A percentile compares a stretch with the other conserved stretches of the same genome.
Conservation (phyloP, 2,113 vertebrate genomes). For the Psophia crepitans region DNA sequence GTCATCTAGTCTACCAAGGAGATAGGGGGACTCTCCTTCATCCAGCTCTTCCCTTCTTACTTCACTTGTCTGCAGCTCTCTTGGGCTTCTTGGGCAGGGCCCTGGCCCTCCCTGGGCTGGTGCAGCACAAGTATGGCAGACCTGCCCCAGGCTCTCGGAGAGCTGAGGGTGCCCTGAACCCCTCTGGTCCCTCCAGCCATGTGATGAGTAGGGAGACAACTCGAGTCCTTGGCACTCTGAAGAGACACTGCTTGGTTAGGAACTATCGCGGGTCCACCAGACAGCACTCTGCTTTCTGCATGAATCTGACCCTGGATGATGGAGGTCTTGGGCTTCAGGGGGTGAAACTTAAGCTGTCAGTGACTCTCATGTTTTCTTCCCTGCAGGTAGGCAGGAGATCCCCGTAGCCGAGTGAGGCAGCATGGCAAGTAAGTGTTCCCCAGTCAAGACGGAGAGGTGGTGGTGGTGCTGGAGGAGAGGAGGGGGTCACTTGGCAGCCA, state of each 20-base stretch:
- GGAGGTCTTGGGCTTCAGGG: not conserved
- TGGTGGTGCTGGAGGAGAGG: not conserved
- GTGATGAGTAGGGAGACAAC: not conserved
- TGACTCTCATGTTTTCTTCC: conserved; percentile 54
- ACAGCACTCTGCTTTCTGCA: not conserved
- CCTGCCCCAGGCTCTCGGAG: not conserved
- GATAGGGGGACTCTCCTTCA: not conserved
- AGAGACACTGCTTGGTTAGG: not conserved
- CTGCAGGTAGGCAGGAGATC: conserved; percentile 62
- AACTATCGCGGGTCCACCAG: rapidly evolving
- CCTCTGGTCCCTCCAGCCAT: not conserved
- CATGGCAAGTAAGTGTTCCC: conserved; percentile 76
- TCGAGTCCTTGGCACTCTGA: not conserved
- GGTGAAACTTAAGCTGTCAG: not conserved
- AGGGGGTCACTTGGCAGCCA: not conserved
- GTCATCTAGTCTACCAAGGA: not conserved
- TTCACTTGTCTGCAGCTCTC: not conserved
- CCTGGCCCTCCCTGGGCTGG: not conserved
- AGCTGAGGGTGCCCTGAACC: not conserved
- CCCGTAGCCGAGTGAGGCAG: conserved; percentile 2
- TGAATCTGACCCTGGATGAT: not conserved
- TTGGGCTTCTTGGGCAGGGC: not conserved
- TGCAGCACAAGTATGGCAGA: not conserved
- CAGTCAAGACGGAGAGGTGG: not conserved
- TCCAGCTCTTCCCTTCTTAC: not conserved